phyloP scores from a whole-genome alignment of 2,113 vertebrate species.

The Meriones unguiculatus region DNA sequence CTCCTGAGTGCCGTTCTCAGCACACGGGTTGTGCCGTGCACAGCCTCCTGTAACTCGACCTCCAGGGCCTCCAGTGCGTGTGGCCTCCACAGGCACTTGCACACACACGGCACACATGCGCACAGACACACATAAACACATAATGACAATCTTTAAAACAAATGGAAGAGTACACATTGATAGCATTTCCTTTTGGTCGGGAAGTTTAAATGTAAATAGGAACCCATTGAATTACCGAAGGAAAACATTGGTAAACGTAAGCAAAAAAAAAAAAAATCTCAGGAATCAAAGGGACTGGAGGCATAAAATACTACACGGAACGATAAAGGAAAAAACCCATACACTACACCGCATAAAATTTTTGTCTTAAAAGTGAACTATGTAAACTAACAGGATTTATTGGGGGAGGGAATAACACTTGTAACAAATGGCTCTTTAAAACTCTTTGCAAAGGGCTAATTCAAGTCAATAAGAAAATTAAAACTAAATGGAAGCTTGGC shows the following conservation, averaged over 20 bases:
- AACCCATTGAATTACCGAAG: not conserved
- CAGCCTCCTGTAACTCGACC: not conserved
- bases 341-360: not conserved
- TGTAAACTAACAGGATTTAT: not conserved
- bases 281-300: not conserved
- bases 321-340: conserved; percentile 15
- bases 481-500: conserved; percentile 11
- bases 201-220: conserved; percentile 44
- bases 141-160: not conserved
- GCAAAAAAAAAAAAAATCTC: conserved; percentile 23
- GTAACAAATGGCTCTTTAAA: conserved; percentile 11
- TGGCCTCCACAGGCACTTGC: too few species aligned
- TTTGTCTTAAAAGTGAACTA: not conserved
- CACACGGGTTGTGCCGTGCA: too few species aligned
- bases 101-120: too few species aligned
- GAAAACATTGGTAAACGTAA: conserved; percentile 38
- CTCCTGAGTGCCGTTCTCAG: not conserved
- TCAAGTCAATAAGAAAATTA: conserved; percentile 50
- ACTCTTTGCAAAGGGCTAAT: not conserved
- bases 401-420: not conserved
- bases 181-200: conserved; percentile 37
- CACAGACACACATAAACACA: not conserved
- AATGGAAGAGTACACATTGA: not conserved
- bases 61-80: not conserved
- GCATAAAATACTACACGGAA: conserved; percentile 32